Base-by-base conservation (phyloP, 2,888 invertebrate genomes). In the Polyommatus icarus region DNA sequence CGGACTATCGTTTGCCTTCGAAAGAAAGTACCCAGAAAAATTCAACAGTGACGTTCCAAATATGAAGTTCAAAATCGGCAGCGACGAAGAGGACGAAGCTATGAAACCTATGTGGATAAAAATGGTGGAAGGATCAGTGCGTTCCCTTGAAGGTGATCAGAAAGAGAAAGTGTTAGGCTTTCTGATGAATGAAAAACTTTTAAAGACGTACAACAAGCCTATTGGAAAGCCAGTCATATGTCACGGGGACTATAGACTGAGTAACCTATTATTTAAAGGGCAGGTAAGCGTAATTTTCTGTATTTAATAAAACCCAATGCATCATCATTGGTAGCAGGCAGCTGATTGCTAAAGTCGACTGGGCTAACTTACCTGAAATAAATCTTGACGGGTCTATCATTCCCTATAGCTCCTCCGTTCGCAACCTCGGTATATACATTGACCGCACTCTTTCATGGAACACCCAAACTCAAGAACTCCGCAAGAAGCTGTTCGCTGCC, bases 181-280 rank as follows among this genome's bases (percentile, higher is more conserved):
- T 67, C 76, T 85, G 8, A 78, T 80, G 12, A 71, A 79, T 0
- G 46, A 76, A 0, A 76, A 82, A 0, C 67, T 77, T 10, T 80
- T 85, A 20, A 32, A 61, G 8, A 79, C 81, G 5, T 83, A 80
- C 18, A 83, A 82, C 67, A 79, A 79, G 46, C 81, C 85, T 0
- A 50, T 84, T 57, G 80, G 83, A 67, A 80, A 80, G 7, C 79
- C 84, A 0, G 88, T 88, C 24, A 76, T 90, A 4, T 82, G 81
- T 0, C 90, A 91, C 29, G 88, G 89, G 0, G 90, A 90, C 80
- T 90, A 83, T 78, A 84, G 89, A 76, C 82, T 87, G 40, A 89
- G 89, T n/a, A 77, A 77, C 15, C 32, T 77, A 57, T 40, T 77
- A 46, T 73, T 72, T 15, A 77, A 73, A 72, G 46, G 46, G 36